phyloP scores from a whole-genome alignment of 2,113 vertebrate genomes.

The Nibea albiflora region DNA sequence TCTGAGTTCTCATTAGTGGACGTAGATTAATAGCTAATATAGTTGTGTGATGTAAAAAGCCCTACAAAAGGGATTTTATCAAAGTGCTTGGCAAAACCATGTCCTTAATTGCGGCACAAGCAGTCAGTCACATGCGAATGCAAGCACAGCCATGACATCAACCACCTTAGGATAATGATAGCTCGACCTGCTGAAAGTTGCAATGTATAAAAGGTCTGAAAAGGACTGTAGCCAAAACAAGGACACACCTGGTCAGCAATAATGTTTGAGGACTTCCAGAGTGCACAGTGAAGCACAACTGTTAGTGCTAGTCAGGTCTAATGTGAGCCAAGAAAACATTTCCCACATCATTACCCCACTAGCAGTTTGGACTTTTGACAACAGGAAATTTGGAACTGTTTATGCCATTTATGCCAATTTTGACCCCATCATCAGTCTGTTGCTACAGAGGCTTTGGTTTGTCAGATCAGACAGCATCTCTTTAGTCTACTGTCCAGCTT shows the following conservation, averaged over 20 bases:
- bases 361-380: slow-evolving; percentile 25
- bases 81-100: not conserved
- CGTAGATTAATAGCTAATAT: not conserved
- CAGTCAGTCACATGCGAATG: not conserved
- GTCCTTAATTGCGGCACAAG: no score
- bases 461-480: not conserved
- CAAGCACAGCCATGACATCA: not conserved
- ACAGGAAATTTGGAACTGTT: slow-evolving; percentile 33
- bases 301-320: slow-evolving; percentile 19
- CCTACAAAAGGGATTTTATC: not conserved
- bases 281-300: slow-evolving; percentile 35
- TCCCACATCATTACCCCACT: slow-evolving; percentile 62
- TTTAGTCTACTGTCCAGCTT: slow-evolving; percentile 8
- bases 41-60: not conserved
- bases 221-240: not conserved
- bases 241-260: slow-evolving; percentile 17
- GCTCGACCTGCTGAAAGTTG: not conserved
- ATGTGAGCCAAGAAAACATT: slow-evolving; percentile 56
- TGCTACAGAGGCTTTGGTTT: not conserved
- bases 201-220: not conserved
- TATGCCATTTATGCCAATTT: slow-evolving; percentile 23
- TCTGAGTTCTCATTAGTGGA: not conserved
- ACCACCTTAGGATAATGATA: not conserved
- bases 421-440: slow-evolving; percentile 5
- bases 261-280: slow-evolving; percentile 23